Evolutionary conservation across 2,888 invertebrate genomes (phyloP).

Genomic region (Stomorhina lunata): DNA sequence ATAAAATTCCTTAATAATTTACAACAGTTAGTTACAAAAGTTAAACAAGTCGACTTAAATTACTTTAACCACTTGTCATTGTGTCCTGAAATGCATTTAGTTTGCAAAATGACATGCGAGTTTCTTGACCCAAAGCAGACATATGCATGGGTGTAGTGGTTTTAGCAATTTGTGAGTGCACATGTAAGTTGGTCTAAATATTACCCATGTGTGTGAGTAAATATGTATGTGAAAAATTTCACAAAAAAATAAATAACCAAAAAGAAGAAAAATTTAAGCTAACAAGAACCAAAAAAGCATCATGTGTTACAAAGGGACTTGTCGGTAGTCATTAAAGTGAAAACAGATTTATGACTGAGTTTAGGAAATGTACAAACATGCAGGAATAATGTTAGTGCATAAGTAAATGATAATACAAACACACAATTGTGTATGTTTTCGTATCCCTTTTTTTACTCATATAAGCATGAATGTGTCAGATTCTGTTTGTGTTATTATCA

Average conservation of each 20-base stretch:
- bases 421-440: not conserved
- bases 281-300: not conserved
- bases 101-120: not conserved
- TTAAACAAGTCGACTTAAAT: not conserved
- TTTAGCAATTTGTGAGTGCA: not conserved
- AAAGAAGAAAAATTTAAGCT: not conserved
- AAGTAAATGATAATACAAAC: not conserved
- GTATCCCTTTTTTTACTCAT: not conserved
- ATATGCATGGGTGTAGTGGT: not conserved
- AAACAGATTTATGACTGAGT: conserved; percentile 44
- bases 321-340: conserved; percentile 48
- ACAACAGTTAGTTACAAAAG: not conserved
- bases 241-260: not conserved
- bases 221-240: not conserved
- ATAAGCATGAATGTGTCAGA: not conserved
- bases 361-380: conserved; percentile 16
- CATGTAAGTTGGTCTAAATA: not conserved
- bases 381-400: not conserved
- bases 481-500: not conserved
- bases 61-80: conserved; percentile 8
- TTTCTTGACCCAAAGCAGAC: not conserved
- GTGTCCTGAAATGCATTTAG: not conserved
- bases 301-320: conserved; percentile 35
- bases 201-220: not conserved
- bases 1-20: not conserved